Conservation (phyloP, 2,888 invertebrate species). For the Watsonalla cultraria region DNA sequence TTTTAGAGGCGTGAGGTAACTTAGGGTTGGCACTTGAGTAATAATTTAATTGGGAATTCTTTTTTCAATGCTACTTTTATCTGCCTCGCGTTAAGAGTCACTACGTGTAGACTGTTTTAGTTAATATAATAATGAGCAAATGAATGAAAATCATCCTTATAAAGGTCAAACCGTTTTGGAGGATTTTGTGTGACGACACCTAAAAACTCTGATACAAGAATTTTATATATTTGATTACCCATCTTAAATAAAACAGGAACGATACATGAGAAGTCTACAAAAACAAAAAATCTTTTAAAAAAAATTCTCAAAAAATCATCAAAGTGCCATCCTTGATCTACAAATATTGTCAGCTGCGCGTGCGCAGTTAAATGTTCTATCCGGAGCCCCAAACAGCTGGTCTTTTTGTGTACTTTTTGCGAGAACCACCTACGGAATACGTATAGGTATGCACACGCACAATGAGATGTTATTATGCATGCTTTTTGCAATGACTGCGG, state of each 20-base stretch:
- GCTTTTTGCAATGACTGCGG: not conserved
- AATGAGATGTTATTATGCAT: not conserved
- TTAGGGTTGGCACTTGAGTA: conserved; percentile 25
- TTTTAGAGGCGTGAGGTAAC: conserved; percentile 39
- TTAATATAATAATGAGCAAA: too few species aligned
- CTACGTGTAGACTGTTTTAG: too few species aligned
- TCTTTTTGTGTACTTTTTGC: not conserved
- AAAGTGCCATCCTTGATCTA: not conserved
- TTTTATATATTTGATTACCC: too few species aligned
- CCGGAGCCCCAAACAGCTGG: not conserved
- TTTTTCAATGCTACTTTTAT: too few species aligned
- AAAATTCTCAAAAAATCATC: not conserved
- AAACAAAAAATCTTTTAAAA: too few species aligned
- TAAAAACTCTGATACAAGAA: too few species aligned
- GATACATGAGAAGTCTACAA: not conserved
- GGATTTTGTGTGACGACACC: too few species aligned
- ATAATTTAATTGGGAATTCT: too few species aligned
- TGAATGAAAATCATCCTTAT: too few species aligned
- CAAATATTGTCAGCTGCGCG: not conserved
- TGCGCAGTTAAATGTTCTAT: not conserved
- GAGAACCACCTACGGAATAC: not conserved
- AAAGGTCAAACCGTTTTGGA: too few species aligned
- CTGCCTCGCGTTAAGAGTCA: too few species aligned
- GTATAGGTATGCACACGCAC: not conserved
- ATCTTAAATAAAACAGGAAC: too few species aligned